Evolutionary conservation across 2,797 vertebrate species (phyloP), one percentile per base, ranked within the genome.

Genomic region (Pogoniulus pusillus): DNA sequence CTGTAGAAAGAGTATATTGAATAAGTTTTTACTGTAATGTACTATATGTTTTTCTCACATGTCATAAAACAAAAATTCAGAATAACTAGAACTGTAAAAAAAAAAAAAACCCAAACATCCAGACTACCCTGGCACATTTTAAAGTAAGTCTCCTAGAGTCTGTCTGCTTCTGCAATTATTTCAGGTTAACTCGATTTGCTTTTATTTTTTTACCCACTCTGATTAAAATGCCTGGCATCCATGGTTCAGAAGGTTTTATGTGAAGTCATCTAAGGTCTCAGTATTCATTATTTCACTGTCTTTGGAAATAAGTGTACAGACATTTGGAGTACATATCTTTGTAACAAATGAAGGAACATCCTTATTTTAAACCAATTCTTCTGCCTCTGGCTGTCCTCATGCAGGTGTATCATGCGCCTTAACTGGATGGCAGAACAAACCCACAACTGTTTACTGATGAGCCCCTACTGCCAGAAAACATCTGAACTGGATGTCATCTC

Each of bases 231-330:
- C 1, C 4, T 60, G 30, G 16, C 19, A 82, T 80, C 39, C 54
- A 71, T 76, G 87, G 76, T 89, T 89, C 69, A 86, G 35, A 47
- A 77, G 35, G 9, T 79, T 94, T 89, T 60, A 34, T 57, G n/a
- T 54, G 45, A 58, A 77, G 89, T 73, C 65, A 77, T 45, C 84
- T 79, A 37, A 93, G 64, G 68, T 88, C 74, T 88, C 45, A 7
- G 43, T 39, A 35, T 73, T 91, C 17, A 29, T 76, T 79, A 79
- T 60, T 71, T 58, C 80, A 8, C 39, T 82, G 62, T 60, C 41
- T 80, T 43, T 14, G 16, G 65, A 59, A 91, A 62, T 51, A 59
- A 59, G 76, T 63, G 51, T 39, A 26, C 3, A n/a, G 74, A 30
- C 49, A 60, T 53, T 74, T 30, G 16, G 53, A 66, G 51, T 30